phyloP scores from a whole-genome alignment of 2,113 vertebrate genomes.

The Tauraco erythrolophus region DNA sequence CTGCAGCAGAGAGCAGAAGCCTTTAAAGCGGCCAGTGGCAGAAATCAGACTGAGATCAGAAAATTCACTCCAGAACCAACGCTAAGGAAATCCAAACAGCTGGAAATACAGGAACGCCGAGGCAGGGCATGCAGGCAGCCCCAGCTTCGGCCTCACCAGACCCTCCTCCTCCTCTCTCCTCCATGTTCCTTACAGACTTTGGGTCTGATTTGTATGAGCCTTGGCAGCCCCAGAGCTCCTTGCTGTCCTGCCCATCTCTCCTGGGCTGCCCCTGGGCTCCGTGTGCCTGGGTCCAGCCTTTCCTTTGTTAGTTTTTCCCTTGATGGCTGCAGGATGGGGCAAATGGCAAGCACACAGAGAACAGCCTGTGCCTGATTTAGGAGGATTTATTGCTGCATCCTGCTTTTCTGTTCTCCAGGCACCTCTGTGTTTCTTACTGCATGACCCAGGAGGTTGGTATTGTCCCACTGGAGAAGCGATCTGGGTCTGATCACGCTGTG shows the following conservation, averaged over 20 bases:
- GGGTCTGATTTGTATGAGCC: not conserved
- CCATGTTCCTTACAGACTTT: not conserved
- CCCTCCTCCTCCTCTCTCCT: not conserved
- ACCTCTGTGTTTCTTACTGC: not conserved
- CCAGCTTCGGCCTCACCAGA: not conserved
- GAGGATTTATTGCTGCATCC: not conserved
- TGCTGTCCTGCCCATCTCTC: not conserved
- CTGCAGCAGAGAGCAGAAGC: not conserved
- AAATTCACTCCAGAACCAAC: not conserved
- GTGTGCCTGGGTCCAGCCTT: accelerated
- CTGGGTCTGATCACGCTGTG: not conserved
- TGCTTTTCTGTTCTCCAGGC: not conserved
- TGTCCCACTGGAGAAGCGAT: not conserved
- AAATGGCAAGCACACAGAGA: not conserved
- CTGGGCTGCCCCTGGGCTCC: not conserved
- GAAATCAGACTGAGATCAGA: not conserved
- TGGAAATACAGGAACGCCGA: not conserved
- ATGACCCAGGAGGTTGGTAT: not conserved
- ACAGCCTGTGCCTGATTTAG: not conserved
- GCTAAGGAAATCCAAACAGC: not conserved
- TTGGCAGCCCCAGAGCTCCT: not conserved
- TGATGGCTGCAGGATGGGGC: not conserved
- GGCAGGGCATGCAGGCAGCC: not conserved
- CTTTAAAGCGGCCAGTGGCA: not conserved
- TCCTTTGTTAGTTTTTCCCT: not conserved